Conservation (phyloP, 2,113 vertebrate species). For the Elephas maximus region DNA sequence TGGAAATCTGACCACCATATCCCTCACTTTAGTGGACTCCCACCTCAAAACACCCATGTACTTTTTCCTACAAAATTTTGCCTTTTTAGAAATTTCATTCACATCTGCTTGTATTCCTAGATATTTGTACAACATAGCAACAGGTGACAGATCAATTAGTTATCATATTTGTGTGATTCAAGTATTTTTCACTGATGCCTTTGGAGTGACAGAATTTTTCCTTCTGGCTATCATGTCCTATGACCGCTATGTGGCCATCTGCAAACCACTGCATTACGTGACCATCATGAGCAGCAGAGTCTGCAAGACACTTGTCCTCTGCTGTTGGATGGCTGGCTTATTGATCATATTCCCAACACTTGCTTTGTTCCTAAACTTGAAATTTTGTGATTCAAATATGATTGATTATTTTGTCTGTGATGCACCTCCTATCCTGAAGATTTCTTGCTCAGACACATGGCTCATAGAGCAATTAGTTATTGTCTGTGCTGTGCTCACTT, state of each 20-base stretch:
- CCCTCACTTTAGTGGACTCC: too few species aligned
- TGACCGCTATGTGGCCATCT: conserved; percentile 71
- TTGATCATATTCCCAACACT: not conserved
- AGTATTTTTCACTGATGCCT: conserved; percentile 52
- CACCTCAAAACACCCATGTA: too few species aligned
- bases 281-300: conserved; percentile 13
- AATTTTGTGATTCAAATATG: not conserved
- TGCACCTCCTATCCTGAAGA: not conserved
- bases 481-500: not conserved
- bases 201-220: conserved; percentile 67
- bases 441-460: not conserved
- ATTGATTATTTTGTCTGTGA: conserved; percentile 42
- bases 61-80: too few species aligned
- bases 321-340: not conserved
- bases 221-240: conserved; percentile 71
- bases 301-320: not conserved
- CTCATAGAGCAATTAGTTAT: not conserved
- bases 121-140: too few species aligned
- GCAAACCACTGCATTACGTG: conserved; percentile 60
- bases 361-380: not conserved
- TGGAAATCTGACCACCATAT: too few species aligned
- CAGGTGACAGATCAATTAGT: conserved; percentile 49
- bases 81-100: too few species aligned
- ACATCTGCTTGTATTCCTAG: too few species aligned
- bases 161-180: conserved; percentile 52